phyloP scores from a whole-genome alignment of 2,888 invertebrate species.

The Philaethria dido region DNA sequence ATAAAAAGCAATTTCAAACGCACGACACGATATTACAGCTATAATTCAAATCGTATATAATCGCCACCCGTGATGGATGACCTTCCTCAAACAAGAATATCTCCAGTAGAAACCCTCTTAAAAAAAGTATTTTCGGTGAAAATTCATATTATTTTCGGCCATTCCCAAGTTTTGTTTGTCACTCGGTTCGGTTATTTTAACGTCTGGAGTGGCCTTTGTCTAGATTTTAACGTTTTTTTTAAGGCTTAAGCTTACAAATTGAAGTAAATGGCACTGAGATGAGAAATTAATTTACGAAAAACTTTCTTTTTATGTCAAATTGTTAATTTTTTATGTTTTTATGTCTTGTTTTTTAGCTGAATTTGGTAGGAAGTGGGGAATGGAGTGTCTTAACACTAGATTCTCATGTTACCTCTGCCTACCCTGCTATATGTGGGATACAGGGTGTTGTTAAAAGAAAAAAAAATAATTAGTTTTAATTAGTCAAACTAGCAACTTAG shows the following conservation, averaged over 20 bases:
- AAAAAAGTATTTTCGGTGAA: slow-evolving; percentile 75
- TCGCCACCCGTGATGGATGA: slow-evolving; percentile 15
- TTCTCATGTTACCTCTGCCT: too few relatives aligned
- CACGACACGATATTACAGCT: slow-evolving; percentile 13
- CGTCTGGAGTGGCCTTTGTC: slow-evolving; percentile 41
- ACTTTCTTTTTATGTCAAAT: not conserved
- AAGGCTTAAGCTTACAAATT: slow-evolving; percentile 22
- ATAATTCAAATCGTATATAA: slow-evolving; percentile 21
- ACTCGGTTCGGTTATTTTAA: slow-evolving; percentile 42
- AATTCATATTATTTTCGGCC: slow-evolving; percentile 45
- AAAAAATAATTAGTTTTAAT: too few relatives aligned
- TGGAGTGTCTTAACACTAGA: too few relatives aligned
- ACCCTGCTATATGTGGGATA: too few relatives aligned
- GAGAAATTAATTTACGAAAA: slow-evolving; percentile 7
- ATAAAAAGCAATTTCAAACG: slow-evolving; percentile 2
- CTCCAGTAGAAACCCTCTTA: slow-evolving; percentile 78
- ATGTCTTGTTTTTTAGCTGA: too few relatives aligned
- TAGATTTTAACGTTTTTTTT: slow-evolving; percentile 29
- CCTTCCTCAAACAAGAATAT: slow-evolving; percentile 74
- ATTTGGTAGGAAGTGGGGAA: too few relatives aligned
- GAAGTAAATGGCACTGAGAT: slow-evolving; percentile 20
- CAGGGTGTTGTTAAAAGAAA: too few relatives aligned
- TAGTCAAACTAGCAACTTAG: not conserved
- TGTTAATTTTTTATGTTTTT: not conserved
- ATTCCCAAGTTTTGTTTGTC: slow-evolving; percentile 44